Base-by-base conservation (phyloP, 1,140 invertebrate genomes). In the Kradibia gibbosae region DNA sequence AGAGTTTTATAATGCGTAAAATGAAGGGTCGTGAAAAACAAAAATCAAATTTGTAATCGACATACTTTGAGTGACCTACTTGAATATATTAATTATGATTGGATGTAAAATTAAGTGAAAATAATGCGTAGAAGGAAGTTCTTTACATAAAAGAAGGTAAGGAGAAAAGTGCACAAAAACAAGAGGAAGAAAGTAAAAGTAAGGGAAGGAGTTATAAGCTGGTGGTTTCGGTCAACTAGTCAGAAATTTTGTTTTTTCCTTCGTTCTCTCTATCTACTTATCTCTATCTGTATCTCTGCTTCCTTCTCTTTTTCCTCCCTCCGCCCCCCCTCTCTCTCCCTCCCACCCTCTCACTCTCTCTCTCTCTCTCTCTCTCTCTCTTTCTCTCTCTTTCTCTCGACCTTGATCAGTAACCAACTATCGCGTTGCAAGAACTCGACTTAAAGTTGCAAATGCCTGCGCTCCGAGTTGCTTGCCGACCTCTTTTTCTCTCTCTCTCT, bases 361-460 rank as follows among this genome's bases (percentile, higher is more conserved):
- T 42, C 31, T 57, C 45, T 75, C 34, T 42, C 45, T 42, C 53
- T 72, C n/a, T 42, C 48, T 71, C 36, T 79, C 36, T 22, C 28
- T 72, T n/a, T 45, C 53, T 74, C 71, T 76, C 8, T 76, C 53
- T 60, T 34, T 57, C 55, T 76, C 53, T 62, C 73, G 31, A 36
- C 36, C 73, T 76, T 67, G 62, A 67, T 67, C 62, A 67, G 34
- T 39, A 67, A 39, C 60, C 60, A 65, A 65, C 60, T 65, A 65
- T 65, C 60, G 31, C 31, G 60, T 22, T 67, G 62, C 34, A 67
- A 67, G 62, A 67, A 67, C 62, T 67, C 34, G 62, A 67, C 62
- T 67, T 67, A 36, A 67, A 67, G 62, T 67, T 67, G 62, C 36
- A 67, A 67, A 67, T 67, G 62, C 62, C 62, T 67, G 62, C 62